Conservation (phyloP, 2,113 vertebrate species). For the Barnardius zonarius region DNA sequence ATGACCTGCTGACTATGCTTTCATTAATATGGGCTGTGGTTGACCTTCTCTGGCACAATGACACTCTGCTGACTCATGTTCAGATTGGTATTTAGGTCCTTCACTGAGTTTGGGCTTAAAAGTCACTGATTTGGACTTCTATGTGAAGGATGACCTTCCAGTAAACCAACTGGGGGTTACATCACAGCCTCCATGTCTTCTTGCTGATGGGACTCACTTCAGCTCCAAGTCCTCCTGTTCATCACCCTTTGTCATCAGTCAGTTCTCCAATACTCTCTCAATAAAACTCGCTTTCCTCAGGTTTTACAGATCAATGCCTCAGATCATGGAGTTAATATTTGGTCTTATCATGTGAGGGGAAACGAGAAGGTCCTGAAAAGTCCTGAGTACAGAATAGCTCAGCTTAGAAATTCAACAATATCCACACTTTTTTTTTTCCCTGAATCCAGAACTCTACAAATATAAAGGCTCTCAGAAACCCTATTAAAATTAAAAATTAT, state of each 20-base stretch:
- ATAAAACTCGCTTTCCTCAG: background rate
- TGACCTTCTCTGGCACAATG: background rate
- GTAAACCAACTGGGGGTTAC: background rate
- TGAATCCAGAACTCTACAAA: background rate
- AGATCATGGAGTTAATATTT: background rate
- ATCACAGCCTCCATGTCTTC: background rate
- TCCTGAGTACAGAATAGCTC: background rate
- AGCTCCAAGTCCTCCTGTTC: background rate
- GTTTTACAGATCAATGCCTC: background rate
- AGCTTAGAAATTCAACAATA: background rate
- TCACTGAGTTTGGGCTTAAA: background rate
- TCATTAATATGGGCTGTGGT: rapidly evolving
- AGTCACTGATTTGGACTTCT: background rate
- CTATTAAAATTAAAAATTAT: background rate
- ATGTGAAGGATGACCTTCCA: background rate
- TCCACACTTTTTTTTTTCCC: rapidly evolving
- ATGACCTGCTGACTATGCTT: background rate
- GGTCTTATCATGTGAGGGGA: background rate
- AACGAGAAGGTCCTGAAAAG: background rate
- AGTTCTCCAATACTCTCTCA: background rate
- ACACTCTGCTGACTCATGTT: background rate
- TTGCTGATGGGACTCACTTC: background rate
- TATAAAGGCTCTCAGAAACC: background rate
- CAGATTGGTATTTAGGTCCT: background rate
- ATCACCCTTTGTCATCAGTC: background rate